Conservation (phyloP, 2,113 vertebrate species). For the Oreochromis aureus region DNA sequence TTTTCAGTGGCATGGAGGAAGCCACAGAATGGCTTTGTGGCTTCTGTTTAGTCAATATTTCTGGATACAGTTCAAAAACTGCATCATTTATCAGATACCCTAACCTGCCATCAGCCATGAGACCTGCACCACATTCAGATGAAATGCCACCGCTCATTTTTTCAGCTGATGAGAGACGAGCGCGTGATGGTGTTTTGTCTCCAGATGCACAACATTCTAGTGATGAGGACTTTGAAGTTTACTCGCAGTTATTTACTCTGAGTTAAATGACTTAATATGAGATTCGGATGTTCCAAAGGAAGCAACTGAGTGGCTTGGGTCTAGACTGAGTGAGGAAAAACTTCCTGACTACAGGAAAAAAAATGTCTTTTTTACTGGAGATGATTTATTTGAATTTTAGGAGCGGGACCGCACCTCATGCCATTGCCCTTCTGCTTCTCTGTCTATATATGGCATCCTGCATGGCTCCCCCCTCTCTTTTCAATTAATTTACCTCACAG, state of each 20-base stretch:
- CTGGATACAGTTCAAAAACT: background rate
- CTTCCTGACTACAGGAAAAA: background rate
- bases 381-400: background rate
- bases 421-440: background rate
- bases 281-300: background rate
- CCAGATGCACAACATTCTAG: background rate
- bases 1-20: background rate
- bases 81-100: background rate
- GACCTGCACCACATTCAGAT: background rate
- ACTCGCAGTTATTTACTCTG: background rate
- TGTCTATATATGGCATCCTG: background rate
- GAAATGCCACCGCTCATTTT: background rate
- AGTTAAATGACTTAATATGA: background rate
- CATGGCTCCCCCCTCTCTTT: background rate
- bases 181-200: background rate
- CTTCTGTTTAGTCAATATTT: background rate
- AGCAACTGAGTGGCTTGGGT: background rate
- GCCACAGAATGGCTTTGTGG: background rate
- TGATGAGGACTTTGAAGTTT: background rate
- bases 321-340: background rate
- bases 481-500: background rate
- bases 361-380: background rate
- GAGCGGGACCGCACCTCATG: rapidly evolving
- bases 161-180: background rate
- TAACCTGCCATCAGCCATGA: background rate